A percentile compares a stretch with the other conserved stretches of the same genome.
These are phyloP conservation scores for Zaprionus africanus DNA, from an alignment of 1,140 invertebrate genomes.

Conservation along the genomic window DNA sequence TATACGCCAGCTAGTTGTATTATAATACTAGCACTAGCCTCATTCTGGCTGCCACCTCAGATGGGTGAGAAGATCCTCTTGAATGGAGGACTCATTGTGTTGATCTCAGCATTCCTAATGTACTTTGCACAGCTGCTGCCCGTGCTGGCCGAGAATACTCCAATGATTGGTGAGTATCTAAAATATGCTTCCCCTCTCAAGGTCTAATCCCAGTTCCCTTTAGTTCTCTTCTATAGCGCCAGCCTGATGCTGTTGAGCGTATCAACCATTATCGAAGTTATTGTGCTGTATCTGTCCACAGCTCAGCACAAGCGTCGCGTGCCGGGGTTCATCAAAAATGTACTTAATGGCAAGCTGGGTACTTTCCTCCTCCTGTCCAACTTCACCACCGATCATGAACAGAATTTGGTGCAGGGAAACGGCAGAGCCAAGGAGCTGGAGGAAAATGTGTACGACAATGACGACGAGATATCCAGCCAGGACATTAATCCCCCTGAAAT, in stretches of 20 bases:
- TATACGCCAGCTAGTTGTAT: slow-evolving; percentile 88
- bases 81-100: slow-evolving; percentile 86
- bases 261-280: slow-evolving; percentile 87
- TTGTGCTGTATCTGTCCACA: slow-evolving; percentile 87
- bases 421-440: slow-evolving; percentile 53
- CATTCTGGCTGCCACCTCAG: slow-evolving; percentile 88
- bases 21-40: slow-evolving; percentile 86
- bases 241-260: slow-evolving; percentile 87
- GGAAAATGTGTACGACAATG: slow-evolving; percentile 83
- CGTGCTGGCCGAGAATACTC: slow-evolving; percentile 86
- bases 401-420: slow-evolving; percentile 39
- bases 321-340: slow-evolving; percentile 86
- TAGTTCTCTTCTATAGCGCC: slow-evolving; percentile 86
- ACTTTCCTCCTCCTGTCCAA: slow-evolving; percentile 85
- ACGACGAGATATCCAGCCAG: slow-evolving; percentile 73
- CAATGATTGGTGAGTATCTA: slow-evolving; percentile 86
- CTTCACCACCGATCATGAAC: slow-evolving; percentile 59
- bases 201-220: not conserved
- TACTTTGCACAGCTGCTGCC: slow-evolving; percentile 88
- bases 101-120: slow-evolving; percentile 87
- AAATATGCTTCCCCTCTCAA: not conserved
- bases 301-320: slow-evolving; percentile 85
- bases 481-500: slow-evolving; percentile 81
- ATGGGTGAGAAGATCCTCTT: slow-evolving; percentile 87
- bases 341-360: slow-evolving; percentile 86